These are phyloP conservation scores for Carduelis carduelis DNA, from an alignment of 2,797 vertebrate species.

Conservation along the genomic window DNA sequence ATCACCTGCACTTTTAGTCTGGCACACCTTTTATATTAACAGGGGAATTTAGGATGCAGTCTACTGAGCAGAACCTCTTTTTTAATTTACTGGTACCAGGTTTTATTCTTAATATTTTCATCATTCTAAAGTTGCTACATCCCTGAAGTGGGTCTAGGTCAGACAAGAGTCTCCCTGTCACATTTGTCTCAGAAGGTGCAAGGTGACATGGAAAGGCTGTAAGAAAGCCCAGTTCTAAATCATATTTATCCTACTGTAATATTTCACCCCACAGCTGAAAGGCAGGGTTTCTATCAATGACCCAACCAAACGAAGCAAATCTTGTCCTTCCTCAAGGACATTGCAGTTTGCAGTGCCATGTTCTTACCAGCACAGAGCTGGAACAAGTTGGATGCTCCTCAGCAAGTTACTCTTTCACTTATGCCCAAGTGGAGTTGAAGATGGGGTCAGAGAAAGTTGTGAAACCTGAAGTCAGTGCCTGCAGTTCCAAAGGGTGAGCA, in stretches of 20 bases:
- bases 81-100: neutral
- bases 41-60: neutral
- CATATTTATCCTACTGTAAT: neutral
- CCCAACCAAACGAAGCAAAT: neutral
- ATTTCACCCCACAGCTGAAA: neutral
- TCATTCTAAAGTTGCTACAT: neutral
- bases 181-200: neutral
- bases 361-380: neutral
- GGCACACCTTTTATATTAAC: neutral
- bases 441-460: neutral
- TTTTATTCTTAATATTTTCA: neutral
- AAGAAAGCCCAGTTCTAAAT: neutral
- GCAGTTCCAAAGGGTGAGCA: neutral
- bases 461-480: neutral
- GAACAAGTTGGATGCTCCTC: neutral
- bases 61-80: neutral
- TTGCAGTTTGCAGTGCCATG: neutral
- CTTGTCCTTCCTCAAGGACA: neutral
- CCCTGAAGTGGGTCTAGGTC: neutral
- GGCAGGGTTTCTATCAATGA: neutral
- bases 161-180: neutral
- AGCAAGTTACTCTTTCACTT: constrained; percentile 21
- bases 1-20: neutral
- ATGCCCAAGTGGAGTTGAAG: neutral
- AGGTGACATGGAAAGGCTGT: neutral